phyloP scores from a whole-genome alignment of 2,113 vertebrate species.

The Menidia beryllina region DNA sequence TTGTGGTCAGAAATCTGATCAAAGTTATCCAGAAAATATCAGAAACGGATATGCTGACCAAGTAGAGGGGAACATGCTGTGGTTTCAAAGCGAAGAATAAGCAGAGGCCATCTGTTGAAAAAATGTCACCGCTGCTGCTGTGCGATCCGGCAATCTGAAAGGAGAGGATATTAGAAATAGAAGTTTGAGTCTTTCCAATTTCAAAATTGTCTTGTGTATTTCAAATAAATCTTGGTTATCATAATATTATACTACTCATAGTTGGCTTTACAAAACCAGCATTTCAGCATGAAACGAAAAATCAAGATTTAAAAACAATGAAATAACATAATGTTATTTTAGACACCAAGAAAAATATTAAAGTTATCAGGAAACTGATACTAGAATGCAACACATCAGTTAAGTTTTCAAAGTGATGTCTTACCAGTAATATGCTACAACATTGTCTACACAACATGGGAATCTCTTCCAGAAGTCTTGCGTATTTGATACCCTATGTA shows the following conservation, averaged over 20 bases:
- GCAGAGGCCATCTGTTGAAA: slow-evolving; percentile 56
- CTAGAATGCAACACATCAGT: too few relatives aligned
- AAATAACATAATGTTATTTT: slow-evolving; percentile 11
- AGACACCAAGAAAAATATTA: neutral
- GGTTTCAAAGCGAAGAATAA: slow-evolving; percentile 60
- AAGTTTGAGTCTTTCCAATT: neutral
- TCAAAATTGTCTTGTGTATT: neutral
- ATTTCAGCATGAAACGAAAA: neutral
- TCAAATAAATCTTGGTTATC: neutral
- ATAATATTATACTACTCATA: neutral
- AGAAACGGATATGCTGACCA: slow-evolving; percentile 66
- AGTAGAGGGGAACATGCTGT: slow-evolving; percentile 50
- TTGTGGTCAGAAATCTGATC: slow-evolving; percentile 69
- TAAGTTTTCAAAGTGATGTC: too few relatives aligned
- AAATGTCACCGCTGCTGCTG: slow-evolving; percentile 54
- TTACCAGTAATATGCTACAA: too few relatives aligned
- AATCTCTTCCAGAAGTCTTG: too few relatives aligned
- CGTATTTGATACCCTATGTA: too few relatives aligned
- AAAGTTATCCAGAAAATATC: slow-evolving; percentile 61
- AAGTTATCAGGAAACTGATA: neutral
- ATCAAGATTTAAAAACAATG: neutral
- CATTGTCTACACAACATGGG: too few relatives aligned
- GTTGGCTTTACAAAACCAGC: neutral
- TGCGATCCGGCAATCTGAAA: slow-evolving; percentile 30
- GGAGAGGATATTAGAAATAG: slow-evolving; percentile 20